phyloP scores from a whole-genome alignment of 2,113 vertebrate species.

The Channa maculata region DNA sequence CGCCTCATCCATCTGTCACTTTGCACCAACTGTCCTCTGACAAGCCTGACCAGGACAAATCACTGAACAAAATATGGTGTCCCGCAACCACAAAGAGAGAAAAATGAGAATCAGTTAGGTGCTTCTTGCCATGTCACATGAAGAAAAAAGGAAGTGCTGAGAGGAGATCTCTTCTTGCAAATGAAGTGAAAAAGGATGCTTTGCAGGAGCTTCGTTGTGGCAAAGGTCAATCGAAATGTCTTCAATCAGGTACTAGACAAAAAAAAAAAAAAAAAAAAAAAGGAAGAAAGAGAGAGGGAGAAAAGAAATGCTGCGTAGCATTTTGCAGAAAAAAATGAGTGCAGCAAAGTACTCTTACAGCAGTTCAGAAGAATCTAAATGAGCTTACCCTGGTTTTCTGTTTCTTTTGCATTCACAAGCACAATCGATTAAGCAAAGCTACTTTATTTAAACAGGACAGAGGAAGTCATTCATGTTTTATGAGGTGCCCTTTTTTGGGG shows the following conservation, averaged over 20 bases:
- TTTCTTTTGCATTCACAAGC: slow-evolving; percentile 29
- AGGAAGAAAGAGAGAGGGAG: too few relatives aligned
- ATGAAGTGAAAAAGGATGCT: slow-evolving; percentile 59
- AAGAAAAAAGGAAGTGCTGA: slow-evolving; percentile 33
- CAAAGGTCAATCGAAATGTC: slow-evolving; percentile 73
- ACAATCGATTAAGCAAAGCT: slow-evolving; percentile 27
- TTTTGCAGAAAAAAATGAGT: slow-evolving; percentile 34
- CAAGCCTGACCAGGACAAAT: slow-evolving; percentile 76
- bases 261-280: slow-evolving; percentile 2
- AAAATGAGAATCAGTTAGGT: slow-evolving; percentile 73
- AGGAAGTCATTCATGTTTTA: background rate
- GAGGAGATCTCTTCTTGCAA: slow-evolving; percentile 70
- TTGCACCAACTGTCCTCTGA: slow-evolving; percentile 74
- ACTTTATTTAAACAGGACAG: slow-evolving; percentile 25
- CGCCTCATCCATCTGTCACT: slow-evolving; percentile 77
- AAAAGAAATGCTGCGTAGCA: background rate
- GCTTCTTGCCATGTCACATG: slow-evolving; percentile 37
- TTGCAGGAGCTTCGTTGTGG: slow-evolving; percentile 40
- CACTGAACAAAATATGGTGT: slow-evolving; percentile 69
- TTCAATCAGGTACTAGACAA: slow-evolving; percentile 59
- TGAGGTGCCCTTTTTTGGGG: background rate
- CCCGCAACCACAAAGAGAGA: slow-evolving; percentile 66
- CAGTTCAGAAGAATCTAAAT: slow-evolving; percentile 40
- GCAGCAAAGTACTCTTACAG: slow-evolving; percentile 14
- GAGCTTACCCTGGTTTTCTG: slow-evolving; percentile 20